These are phyloP conservation scores for Callimorpha dominula DNA, from an alignment of 2,888 invertebrate genomes.

Conservation along the genomic window DNA sequence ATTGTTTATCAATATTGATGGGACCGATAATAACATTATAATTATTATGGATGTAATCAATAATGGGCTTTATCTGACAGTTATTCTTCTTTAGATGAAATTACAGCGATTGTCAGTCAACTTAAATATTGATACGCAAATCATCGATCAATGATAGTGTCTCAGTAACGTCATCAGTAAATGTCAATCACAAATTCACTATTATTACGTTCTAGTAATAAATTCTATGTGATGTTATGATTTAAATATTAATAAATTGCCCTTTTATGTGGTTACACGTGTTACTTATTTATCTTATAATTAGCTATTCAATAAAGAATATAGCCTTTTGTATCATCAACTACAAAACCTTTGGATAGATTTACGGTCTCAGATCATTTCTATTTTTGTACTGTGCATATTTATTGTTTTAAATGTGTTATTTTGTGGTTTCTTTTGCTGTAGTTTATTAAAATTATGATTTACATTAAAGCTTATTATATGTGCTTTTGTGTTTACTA, in stretches of 20 bases:
- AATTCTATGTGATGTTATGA: not conserved
- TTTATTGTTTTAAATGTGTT: conserved; percentile 26
- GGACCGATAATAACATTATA: not conserved
- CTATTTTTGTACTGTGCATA: conserved; percentile 46
- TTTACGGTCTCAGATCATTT: not conserved
- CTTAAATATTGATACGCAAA: not conserved
- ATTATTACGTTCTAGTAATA: not conserved
- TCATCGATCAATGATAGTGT: not conserved
- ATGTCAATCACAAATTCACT: not conserved
- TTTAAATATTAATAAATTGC: not conserved
- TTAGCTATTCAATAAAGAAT: not conserved
- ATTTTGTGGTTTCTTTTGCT: not conserved
- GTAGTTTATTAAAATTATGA: not conserved
- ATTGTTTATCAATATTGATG: not conserved
- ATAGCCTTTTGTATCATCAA: not conserved
- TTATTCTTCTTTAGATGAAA: not conserved
- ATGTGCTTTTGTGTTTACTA: not conserved
- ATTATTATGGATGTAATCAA: not conserved
- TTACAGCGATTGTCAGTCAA: not conserved
- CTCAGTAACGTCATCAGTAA: not conserved
- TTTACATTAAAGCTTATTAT: not conserved
- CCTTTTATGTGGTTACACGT: not conserved
- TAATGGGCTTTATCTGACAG: not conserved
- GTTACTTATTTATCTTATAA: not conserved
- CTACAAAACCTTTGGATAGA: not conserved